Evolutionary conservation across 2,113 vertebrate genomes (phyloP), one percentile per base, ranked within the genome.

Genomic region (Peromyscus californicus): DNA sequence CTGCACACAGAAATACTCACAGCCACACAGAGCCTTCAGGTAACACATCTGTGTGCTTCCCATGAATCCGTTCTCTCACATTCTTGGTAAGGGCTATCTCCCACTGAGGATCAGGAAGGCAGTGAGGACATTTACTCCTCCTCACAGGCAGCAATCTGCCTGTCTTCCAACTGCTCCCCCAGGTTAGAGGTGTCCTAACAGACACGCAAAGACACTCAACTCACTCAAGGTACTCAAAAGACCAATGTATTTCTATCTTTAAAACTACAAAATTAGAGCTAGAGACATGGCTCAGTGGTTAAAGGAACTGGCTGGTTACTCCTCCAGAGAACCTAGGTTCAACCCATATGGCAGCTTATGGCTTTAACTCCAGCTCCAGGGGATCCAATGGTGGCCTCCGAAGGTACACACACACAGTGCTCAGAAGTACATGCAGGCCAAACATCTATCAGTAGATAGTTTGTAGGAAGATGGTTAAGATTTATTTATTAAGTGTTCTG

Each of bases 211-310:
- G 54, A 59, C 33, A 85, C 26, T 31, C 54, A 72, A 45, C 42
- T 51, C 36, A 80, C 59, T 67, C 69, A 93, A n/a, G n/a, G n/a
- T n/a, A n/a, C n/a, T n/a, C n/a, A n/a, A n/a, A n/a, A n/a, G 76
- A 65, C 61, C 91, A 82, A 75, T 48, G 88, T 75, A 91, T 59
- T 42, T 96, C 26, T 5, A n/a, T 39, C n/a, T 85, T 85, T 75
- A 88, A 93, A 92, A 89, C 48, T 72, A 75, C 61, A 90, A 90
- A 95, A 74, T 67, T 51, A 95, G 39, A n/a, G 26, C 82, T 19
- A 24, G 59, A 85, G 39, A 63, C 39, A 31, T 16, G 82, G 59
- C 59, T 65, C 24, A 31, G 29, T 85, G 5, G 13, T 39, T 42
- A 85, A 84, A 39, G 26, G 39, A 39, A 85, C n/a, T 42, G 61